Evolutionary conservation across 2,888 invertebrate genomes (phyloP), one percentile per base, ranked within the genome.

Genomic region (Mantis religiosa): DNA sequence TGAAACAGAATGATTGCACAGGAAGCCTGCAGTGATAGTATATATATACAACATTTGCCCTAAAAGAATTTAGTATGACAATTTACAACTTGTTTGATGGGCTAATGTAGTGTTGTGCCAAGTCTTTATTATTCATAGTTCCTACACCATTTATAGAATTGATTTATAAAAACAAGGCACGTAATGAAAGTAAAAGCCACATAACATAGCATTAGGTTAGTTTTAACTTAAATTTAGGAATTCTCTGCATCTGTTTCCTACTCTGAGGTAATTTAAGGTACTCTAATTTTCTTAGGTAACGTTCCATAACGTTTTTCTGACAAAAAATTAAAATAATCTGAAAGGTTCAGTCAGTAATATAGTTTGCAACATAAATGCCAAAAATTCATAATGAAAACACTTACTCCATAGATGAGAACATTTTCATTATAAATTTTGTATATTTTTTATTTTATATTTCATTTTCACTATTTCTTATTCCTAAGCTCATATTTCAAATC

Each of bases 121-220:
- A 87, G 28, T 20, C 71, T 85, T 30, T 28, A 41, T 27, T 87
- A 71, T 71, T 71, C 54, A 71, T 71, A 71, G 54, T 25, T 82
- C 34, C 34, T 82, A 84, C 87, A 30, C 34, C 30, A 34, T 82
- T 81, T 41, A 82, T n/a, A 87, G 54, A 87, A 34, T 82, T 30
- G 81, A 87, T 87, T 87, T 71, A 82, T 82, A 87, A 87, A 87
- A 87, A 87, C 87, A 87, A 87, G 87, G 87, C 87, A 87, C 87
- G 54, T 71, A 71, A 71, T 71, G 54, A 71, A 71, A 71, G 54
- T 71, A 71, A 71, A 71, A 71, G 54, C 20, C 54, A 71, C 54
- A 71, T 71, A 71, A 71, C 54, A 71, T 71, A 71, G 54, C 54
- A 71, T 71, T 71, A 71, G 54, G 54, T 71, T 71, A 71, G 20